A percentile compares a stretch with the other conserved stretches of the same genome.
Evolutionary conservation across 2,113 vertebrate genomes (phyloP).

Genomic region (Calidris pugnax): DNA sequence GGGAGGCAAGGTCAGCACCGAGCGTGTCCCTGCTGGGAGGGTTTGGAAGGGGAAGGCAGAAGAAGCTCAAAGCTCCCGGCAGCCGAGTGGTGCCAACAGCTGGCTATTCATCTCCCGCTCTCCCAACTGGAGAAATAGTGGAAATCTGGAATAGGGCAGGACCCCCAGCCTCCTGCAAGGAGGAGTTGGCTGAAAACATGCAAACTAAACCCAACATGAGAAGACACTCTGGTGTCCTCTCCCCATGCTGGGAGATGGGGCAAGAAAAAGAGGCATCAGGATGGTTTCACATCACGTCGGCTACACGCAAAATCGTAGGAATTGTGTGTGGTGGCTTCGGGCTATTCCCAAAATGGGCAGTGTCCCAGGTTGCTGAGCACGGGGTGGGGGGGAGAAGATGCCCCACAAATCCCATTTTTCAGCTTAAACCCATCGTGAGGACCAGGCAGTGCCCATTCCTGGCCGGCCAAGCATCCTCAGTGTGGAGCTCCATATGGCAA

Average conservation of each 20-base stretch:
- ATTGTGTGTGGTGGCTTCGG: too few relatives aligned
- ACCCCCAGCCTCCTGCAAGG: background rate
- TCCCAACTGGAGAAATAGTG: fast-evolving
- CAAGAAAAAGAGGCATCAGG: background rate
- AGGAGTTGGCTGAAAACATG: fast-evolving
- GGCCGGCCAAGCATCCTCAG: background rate
- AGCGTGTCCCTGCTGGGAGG: background rate
- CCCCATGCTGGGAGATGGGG: background rate
- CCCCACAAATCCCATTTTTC: background rate
- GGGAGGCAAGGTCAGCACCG: background rate
- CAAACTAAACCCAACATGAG: background rate
- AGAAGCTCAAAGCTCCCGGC: background rate
- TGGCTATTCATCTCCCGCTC: background rate
- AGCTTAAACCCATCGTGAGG: background rate
- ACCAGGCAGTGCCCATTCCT: background rate
- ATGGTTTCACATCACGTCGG: fast-evolving
- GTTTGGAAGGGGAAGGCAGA: background rate
- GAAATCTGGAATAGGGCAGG: background rate
- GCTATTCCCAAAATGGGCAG: fast-evolving
- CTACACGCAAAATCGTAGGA: background rate
- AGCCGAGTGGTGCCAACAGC: background rate
- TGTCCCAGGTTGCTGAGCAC: fast-evolving
- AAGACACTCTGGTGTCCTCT: background rate
- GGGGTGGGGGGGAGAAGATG: background rate
- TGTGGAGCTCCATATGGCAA: background rate